Conservation (phyloP, 2,888 invertebrate genomes). For the Parnassius apollo region DNA sequence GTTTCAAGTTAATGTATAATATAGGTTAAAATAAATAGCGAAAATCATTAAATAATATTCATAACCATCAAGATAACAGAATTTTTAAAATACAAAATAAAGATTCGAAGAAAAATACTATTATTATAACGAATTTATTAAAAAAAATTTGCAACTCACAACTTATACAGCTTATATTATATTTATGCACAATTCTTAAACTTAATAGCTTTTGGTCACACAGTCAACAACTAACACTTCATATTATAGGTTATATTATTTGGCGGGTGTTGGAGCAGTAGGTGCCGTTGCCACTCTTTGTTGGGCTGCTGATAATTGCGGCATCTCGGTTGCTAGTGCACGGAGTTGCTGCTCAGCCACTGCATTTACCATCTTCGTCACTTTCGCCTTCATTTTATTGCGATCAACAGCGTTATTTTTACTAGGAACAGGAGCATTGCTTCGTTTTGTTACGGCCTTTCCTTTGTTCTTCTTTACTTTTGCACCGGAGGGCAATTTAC, state of each 20-base stretch:
- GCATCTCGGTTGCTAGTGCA: conserved; percentile 76
- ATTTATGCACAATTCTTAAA: too few relatives aligned
- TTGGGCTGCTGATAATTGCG: conserved; percentile 75
- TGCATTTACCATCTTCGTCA: conserved; percentile 86
- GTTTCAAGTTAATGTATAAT: too few relatives aligned
- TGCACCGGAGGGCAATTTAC: conserved; percentile 81
- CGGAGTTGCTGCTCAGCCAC: conserved; percentile 85
- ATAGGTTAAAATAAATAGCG: too few relatives aligned
- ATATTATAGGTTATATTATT: conserved; percentile 35
- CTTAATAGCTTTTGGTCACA: too few relatives aligned
- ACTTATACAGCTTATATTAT: too few relatives aligned
- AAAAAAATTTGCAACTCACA: too few relatives aligned
- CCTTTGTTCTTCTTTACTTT: conserved; percentile 79
- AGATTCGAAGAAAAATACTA: too few relatives aligned
- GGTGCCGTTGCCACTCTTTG: conserved; percentile 65
- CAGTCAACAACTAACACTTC: too few relatives aligned
- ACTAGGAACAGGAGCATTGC: conserved; percentile 84
- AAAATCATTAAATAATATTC: too few relatives aligned
- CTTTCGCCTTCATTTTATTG: conserved; percentile 83
- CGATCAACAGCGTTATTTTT: conserved; percentile 82
- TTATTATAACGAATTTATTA: too few relatives aligned
- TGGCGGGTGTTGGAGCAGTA: conserved; percentile 62
- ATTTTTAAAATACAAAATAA: too few relatives aligned
- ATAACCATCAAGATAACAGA: too few relatives aligned
- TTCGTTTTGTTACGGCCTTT: conserved; percentile 79